Evolutionary conservation across 2,797 vertebrate species (phyloP).

Genomic region (Tokudaia muenninki): DNA sequence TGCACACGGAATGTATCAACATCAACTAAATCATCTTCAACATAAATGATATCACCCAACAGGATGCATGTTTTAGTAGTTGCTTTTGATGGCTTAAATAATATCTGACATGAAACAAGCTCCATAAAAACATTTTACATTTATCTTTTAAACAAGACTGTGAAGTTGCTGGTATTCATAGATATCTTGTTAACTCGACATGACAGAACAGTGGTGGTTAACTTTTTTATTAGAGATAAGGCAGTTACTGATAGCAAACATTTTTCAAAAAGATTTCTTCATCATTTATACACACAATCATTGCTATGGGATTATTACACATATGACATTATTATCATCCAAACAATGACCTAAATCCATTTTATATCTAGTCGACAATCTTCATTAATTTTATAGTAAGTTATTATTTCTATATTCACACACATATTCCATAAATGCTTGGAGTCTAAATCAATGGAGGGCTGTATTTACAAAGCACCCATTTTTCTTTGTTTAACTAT

Average conservation of each 20-base stretch:
- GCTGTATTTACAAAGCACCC: neutral
- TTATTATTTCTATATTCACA: neutral
- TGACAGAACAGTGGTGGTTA: neutral
- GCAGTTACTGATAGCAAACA: neutral
- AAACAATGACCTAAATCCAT: neutral
- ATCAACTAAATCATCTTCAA: neutral
- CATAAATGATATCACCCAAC: neutral
- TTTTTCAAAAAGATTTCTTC: neutral
- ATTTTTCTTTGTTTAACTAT: neutral
- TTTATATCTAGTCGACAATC: neutral
- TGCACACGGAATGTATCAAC: neutral
- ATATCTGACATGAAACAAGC: neutral
- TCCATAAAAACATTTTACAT: neutral
- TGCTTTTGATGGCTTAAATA: neutral
- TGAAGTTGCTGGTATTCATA: neutral
- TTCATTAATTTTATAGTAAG: neutral
- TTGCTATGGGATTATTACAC: neutral
- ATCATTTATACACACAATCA: neutral
- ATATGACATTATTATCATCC: neutral
- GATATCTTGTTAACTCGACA: neutral
- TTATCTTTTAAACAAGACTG: neutral
- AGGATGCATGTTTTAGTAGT: neutral
- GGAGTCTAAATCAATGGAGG: neutral
- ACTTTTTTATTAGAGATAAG: neutral
- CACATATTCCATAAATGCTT: neutral